phyloP scores from a whole-genome alignment of 2,797 vertebrate species.

The Pangasius krempfi region DNA sequence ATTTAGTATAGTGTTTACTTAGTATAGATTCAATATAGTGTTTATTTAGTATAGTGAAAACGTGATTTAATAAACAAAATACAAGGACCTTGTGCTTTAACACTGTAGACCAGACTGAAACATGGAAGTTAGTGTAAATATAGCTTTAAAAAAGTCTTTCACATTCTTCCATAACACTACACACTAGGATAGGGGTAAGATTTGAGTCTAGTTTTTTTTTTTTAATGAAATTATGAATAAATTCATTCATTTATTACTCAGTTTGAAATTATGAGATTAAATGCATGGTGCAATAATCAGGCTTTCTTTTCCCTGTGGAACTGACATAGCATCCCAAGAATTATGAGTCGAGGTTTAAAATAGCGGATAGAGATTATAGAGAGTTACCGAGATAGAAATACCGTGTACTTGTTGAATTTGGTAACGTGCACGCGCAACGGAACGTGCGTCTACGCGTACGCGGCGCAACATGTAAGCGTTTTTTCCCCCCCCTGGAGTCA shows the following conservation, averaged over 20 bases:
- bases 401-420: constrained; percentile 23
- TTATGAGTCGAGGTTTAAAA: background rate
- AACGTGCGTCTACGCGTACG: background rate
- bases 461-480: background rate
- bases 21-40: no score
- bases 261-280: background rate
- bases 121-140: background rate
- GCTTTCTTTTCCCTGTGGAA: background rate
- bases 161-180: background rate
- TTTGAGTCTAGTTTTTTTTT: background rate
- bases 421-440: constrained; percentile 4
- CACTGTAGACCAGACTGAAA: background rate
- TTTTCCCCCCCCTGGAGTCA: background rate
- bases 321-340: background rate
- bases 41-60: background rate
- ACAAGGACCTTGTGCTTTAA: background rate
- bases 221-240: background rate
- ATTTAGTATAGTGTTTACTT: no score
- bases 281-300: background rate
- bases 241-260: background rate
- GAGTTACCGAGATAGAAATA: no score
- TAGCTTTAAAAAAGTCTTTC: background rate
- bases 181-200: no score
- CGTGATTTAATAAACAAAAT: background rate
- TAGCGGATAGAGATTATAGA: background rate